Evolutionary conservation across 2,113 vertebrate genomes (phyloP).

Genomic region (Passer domesticus): DNA sequence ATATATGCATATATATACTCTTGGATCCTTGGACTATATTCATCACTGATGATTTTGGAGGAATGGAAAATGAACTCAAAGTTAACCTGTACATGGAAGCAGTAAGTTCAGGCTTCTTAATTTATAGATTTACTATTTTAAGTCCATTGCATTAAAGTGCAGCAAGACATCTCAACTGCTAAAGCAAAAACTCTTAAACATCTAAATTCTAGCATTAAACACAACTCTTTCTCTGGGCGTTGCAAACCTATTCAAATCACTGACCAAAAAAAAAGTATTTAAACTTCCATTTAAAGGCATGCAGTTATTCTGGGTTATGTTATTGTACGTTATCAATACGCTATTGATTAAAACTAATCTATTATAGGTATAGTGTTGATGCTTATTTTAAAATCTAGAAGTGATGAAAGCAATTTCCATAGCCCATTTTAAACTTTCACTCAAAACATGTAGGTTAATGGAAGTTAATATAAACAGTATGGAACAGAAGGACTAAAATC

Average conservation of each 20-base stretch:
- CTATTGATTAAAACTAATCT: constrained; percentile 70
- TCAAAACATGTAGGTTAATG: constrained; percentile 75
- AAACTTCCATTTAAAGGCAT: constrained; percentile 49
- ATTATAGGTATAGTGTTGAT: constrained; percentile 65
- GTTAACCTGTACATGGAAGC: neutral
- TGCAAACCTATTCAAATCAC: constrained; percentile 48
- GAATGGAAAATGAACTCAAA: neutral
- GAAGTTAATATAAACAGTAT: constrained; percentile 76
- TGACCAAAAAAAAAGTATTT: constrained; percentile 39
- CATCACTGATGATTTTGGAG: constrained; percentile 3
- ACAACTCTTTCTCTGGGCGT: neutral
- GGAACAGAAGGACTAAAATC: constrained; percentile 71
- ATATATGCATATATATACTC: constrained; percentile 33
- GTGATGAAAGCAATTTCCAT: constrained; percentile 74
- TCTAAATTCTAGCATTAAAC: constrained; percentile 10
- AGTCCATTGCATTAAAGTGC: neutral
- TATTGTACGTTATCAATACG: neutral
- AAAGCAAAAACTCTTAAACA: neutral
- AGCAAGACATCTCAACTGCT: neutral
- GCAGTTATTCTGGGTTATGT: constrained; percentile 61
- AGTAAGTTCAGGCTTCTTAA: neutral
- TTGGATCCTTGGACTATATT: neutral
- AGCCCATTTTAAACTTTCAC: constrained; percentile 70
- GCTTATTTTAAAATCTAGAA: constrained; percentile 70
- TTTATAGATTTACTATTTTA: neutral